Base-by-base conservation (phyloP, 1,140 invertebrate species). In the Drosophila ambigua region DNA sequence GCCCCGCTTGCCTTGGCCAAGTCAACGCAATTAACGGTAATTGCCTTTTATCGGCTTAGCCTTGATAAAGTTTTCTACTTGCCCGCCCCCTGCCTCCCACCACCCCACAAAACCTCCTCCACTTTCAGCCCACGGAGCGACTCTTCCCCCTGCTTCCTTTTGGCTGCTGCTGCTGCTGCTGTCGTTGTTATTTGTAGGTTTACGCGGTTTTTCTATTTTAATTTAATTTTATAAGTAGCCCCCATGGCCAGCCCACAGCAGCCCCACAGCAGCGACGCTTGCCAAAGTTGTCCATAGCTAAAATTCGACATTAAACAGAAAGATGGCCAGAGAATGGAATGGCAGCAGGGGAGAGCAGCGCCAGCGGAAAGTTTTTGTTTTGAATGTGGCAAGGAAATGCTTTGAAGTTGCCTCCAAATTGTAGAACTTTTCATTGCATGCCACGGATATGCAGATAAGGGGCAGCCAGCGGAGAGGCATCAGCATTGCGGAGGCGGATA, bases 31-130 rank as follows among this genome's bases (percentile, higher is more conserved):
- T 88, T 88, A 88, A 88, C 79, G 76, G 76, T 88, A 88, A 88
- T 88, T 88, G 83, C 83, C 83, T 88, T 88, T 88, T 88, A 88
- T 88, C 83, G 84, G 83, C 83, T 88, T 88, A 88, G 83, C 81
- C 76, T 67, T 89, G 83, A 88, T 89, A 88, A 77, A 88, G 67
- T 88, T 85, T 81, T 79, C 58, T 62, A 61, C 45, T 63, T 24
- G 24, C 72, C 54, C 44, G 16, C 16, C 16, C 16, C 53, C 43
- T 49, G 54, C 60, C 35, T 41, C 53, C 41, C 44, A 45, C 31
- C 44, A 15, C 15, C 24, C 11, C 3, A 7, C 16, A 28, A 6
- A 28, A 28, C 26, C n/a, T 5, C 35, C 28, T 13, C 5, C 35
- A 20, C n/a, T 44, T 39, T 7, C 28, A 16, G n/a, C 28, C 0